phyloP scores from a whole-genome alignment of 2,113 vertebrate species.

The Struthio camelus region DNA sequence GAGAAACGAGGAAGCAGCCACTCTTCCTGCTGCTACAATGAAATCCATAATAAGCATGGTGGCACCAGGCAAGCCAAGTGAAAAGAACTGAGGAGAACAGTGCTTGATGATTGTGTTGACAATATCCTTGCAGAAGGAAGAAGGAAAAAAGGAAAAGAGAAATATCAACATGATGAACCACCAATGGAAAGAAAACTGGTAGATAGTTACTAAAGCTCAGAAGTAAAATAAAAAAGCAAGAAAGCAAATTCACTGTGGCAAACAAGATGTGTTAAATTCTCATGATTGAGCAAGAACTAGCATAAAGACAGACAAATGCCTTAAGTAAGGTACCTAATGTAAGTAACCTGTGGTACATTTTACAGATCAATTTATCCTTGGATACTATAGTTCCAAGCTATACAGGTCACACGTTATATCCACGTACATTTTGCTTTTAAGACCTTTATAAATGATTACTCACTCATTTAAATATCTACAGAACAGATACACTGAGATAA shows the following conservation, averaged over 20 bases:
- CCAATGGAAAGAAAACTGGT: neutral
- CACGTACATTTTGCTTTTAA: neutral
- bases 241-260: neutral
- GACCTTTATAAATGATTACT: neutral
- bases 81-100: conserved; percentile 97
- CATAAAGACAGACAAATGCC: neutral
- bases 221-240: neutral
- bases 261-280: neutral
- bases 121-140: conserved; percentile 86
- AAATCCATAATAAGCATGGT: conserved; percentile 99
- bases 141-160: neutral
- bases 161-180: neutral
- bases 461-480: neutral
- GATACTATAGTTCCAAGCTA: neutral
- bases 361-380: neutral
- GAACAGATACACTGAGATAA: neutral
- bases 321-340: neutral
- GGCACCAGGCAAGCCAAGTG: conserved; percentile 94
- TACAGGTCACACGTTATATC: neutral
- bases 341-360: neutral
- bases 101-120: conserved; percentile 99
- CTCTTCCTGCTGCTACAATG: conserved; percentile 94
- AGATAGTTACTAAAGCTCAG: conserved; percentile 14
- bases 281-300: neutral
- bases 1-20: conserved; percentile 93